These are phyloP conservation scores for Pycnomerus fuliginosus DNA, from an alignment of 2,888 invertebrate species.

Conservation along the genomic window DNA sequence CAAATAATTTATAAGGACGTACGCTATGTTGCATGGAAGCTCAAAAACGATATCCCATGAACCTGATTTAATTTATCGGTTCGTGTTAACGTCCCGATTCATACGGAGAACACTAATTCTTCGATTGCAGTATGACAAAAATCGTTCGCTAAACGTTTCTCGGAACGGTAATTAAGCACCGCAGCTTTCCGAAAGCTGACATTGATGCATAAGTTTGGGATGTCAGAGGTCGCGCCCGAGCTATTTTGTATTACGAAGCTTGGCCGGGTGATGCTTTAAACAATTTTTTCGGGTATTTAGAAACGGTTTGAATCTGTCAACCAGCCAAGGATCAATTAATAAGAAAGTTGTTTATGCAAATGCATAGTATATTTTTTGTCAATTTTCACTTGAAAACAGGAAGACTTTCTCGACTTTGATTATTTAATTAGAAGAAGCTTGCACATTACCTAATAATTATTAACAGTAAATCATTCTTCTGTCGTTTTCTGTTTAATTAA, in stretches of 20 bases:
- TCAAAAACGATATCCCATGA: constrained; percentile 34
- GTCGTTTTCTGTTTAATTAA: constrained; percentile 51
- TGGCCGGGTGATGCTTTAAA: constrained; percentile 14
- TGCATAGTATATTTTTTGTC: too few species aligned
- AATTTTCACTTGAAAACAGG: too few species aligned
- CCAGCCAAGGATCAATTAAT: constrained; percentile 4
- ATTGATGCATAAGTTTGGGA: constrained; percentile 23
- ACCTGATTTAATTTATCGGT: constrained; percentile 41
- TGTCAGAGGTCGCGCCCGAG: constrained; percentile 22
- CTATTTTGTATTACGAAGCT: constrained; percentile 16
- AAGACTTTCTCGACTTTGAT: too few species aligned
- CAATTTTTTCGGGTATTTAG: constrained; percentile 9
- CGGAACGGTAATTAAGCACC: constrained; percentile 22
- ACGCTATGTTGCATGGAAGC: constrained; percentile 15
- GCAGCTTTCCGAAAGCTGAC: constrained; percentile 23
- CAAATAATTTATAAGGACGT: constrained; percentile 39
- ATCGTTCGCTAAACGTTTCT: too few species aligned
- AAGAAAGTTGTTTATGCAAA: constrained; percentile 22
- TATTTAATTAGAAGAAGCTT: too few species aligned
- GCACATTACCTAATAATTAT: constrained; percentile 46
- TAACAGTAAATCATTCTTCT: constrained; percentile 48
- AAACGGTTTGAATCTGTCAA: constrained; percentile 13
- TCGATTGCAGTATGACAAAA: constrained; percentile 35
- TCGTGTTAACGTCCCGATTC: constrained; percentile 41
- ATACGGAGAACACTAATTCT: constrained; percentile 44